Evolutionary conservation across 2,113 vertebrate genomes (phyloP).

Genomic region (Amphilophus citrinellus): DNA sequence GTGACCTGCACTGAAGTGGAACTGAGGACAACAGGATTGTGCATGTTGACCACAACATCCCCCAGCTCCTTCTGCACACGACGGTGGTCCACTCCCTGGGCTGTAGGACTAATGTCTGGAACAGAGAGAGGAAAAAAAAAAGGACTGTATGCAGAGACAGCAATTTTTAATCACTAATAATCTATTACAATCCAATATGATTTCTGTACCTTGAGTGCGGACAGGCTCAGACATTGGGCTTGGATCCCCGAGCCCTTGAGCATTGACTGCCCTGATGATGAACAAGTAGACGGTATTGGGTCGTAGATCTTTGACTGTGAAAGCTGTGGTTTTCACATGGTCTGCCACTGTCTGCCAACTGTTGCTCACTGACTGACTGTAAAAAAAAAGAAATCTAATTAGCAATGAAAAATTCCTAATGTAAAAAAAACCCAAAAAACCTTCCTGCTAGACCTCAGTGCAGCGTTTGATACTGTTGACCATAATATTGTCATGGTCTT

Average conservation of each 20-base stretch:
- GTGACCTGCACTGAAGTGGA: constrained; percentile 96
- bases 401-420: not conserved
- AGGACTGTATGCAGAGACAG: not conserved
- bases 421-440: too few species aligned
- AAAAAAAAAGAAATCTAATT: constrained; percentile 21
- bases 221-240: constrained; percentile 95
- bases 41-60: constrained; percentile 93
- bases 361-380: constrained; percentile 94
- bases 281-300: constrained; percentile 97
- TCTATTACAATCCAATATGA: not conserved
- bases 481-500: too few species aligned
- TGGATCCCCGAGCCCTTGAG: constrained; percentile 93
- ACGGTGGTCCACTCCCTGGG: constrained; percentile 97
- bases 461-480: too few species aligned
- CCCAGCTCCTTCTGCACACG: constrained; percentile 97
- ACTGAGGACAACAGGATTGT: constrained; percentile 93
- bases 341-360: constrained; percentile 96
- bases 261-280: constrained; percentile 92
- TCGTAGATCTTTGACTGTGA: constrained; percentile 87
- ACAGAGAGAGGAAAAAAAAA: not conserved
- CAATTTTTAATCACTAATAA: not conserved
- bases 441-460: too few species aligned
- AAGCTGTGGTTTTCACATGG: constrained; percentile 88
- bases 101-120: constrained; percentile 96
- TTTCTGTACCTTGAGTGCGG: constrained; percentile 90